Evolutionary conservation across 2,888 invertebrate genomes (phyloP).

Genomic region (Cephus sareptanus): DNA sequence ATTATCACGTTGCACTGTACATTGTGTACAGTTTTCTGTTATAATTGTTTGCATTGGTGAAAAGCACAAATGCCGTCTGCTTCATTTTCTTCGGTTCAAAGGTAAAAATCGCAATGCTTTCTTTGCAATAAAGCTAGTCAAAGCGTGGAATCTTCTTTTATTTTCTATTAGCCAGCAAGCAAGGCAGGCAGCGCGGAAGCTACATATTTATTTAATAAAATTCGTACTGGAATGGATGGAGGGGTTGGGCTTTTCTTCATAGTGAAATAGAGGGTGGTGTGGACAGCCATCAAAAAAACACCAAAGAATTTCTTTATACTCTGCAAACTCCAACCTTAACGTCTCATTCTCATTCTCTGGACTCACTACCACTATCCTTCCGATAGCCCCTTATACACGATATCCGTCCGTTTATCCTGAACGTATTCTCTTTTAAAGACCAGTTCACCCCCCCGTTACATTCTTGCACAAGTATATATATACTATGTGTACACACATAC

Average conservation of each 20-base stretch:
- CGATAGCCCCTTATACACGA: constrained; percentile 1
- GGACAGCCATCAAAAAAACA: constrained; percentile 23
- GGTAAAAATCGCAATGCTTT: not conserved
- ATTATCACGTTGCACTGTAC: not conserved
- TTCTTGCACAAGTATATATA: not conserved
- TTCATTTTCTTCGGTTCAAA: not conserved
- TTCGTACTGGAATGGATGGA: constrained; percentile 4
- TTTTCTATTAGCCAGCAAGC: constrained; percentile 1
- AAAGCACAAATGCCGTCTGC: not conserved
- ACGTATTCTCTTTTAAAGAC: constrained; percentile 29
- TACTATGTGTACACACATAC: not conserved
- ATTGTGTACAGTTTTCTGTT: not conserved
- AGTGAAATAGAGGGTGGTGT: not conserved
- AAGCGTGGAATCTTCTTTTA: not conserved
- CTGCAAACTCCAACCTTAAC: constrained; percentile 13
- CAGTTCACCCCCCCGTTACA: not conserved
- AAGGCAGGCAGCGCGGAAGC: not conserved
- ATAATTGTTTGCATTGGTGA: not conserved
- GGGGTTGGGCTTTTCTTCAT: not conserved
- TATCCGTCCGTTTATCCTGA: constrained; percentile 15
- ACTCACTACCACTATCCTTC: not conserved
- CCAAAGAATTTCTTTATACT: constrained; percentile 34
- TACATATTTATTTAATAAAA: constrained; percentile 29
- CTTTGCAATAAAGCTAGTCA: not conserved
- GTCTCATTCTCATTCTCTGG: constrained; percentile 2